These are phyloP conservation scores for Mustelus asterias DNA, from an alignment of 2,113 vertebrate genomes.

Conservation along the genomic window DNA sequence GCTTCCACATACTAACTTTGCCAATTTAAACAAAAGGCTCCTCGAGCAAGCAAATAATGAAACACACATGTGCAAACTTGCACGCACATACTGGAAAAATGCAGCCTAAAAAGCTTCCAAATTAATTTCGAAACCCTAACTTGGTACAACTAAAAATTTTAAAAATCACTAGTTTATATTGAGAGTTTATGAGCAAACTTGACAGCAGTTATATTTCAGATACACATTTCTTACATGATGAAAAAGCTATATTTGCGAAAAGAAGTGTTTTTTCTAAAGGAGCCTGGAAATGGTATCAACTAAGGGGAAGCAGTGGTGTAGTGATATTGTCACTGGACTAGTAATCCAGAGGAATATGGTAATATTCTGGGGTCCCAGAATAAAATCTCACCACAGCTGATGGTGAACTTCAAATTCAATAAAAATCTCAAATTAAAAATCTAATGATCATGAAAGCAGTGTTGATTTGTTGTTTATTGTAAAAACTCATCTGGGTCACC, in stretches of 20 bases:
- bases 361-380: too few relatives aligned
- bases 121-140: conserved; percentile 16
- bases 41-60: conserved; percentile 69
- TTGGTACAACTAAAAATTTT: background rate
- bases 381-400: too few relatives aligned
- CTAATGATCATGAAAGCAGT: too few relatives aligned
- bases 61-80: conserved; percentile 66
- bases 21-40: conserved; percentile 70
- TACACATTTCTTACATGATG: background rate
- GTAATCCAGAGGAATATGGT: too few relatives aligned
- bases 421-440: too few relatives aligned
- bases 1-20: conserved; percentile 70
- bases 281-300: background rate
- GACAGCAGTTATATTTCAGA: background rate
- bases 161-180: background rate
- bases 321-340: too few relatives aligned
- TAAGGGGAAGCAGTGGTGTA: too few relatives aligned
- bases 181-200: background rate
- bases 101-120: background rate
- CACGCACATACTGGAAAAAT: conserved; percentile 44
- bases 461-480: too few relatives aligned
- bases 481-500: too few relatives aligned
- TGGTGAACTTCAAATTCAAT: too few relatives aligned
- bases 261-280: background rate
- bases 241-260: background rate